These are phyloP conservation scores for Anas platyrhynchos DNA, from an alignment of 2,113 vertebrate genomes.

Conservation along the genomic window DNA sequence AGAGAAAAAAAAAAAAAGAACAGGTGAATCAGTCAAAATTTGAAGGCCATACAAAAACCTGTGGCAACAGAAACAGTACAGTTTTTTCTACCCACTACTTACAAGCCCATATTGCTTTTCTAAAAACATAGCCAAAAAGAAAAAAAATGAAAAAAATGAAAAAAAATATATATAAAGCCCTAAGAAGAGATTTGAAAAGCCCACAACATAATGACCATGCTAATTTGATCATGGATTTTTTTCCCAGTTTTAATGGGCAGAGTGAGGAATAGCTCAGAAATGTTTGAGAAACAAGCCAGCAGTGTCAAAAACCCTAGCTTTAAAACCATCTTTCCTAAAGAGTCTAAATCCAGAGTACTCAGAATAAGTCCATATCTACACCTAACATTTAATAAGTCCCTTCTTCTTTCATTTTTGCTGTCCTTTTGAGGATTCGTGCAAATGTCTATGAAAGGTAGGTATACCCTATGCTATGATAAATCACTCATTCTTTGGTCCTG, in stretches of 20 bases:
- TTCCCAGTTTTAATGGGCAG: neutral
- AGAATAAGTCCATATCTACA: neutral
- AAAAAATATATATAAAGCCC: neutral
- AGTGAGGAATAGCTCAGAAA: neutral
- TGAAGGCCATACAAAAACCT: neutral
- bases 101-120: neutral
- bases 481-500: neutral
- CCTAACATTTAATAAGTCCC: constrained; percentile 55
- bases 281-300: neutral
- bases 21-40: neutral
- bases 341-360: constrained; percentile 2
- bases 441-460: constrained; percentile 78
- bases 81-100: neutral
- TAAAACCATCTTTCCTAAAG: constrained; percentile 24
- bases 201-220: neutral
- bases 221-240: neutral
- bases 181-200: neutral
- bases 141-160: neutral
- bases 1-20: neutral
- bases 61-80: neutral
- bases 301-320: neutral
- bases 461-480: neutral
- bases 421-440: constrained; percentile 75
- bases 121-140: neutral
- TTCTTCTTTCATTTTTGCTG: constrained; percentile 78